A percentile compares a stretch with the other conserved stretches of the same genome.
These are phyloP conservation scores for Caenorhabditis wallacei DNA, from an alignment of 2,888 invertebrate species.

Conservation along the genomic window DNA sequence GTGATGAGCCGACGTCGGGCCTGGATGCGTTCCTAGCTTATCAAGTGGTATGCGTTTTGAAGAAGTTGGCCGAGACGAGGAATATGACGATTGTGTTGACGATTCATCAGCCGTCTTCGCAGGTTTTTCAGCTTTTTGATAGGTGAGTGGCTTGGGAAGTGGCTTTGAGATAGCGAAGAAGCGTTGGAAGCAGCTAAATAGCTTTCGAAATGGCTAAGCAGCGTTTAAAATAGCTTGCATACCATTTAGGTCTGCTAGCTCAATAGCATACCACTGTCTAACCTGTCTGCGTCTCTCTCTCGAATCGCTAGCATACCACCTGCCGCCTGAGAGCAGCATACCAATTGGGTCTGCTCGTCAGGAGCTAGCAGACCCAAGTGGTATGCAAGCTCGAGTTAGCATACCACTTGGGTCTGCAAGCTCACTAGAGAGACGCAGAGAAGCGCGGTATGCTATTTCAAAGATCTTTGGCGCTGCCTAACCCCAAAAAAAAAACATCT, in stretches of 20 bases:
- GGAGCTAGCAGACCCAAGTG: too few relatives aligned
- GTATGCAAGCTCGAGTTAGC: too few relatives aligned
- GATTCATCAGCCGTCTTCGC: slow-evolving; percentile 96
- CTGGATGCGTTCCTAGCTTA: slow-evolving; percentile 84
- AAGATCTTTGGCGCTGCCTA: neutral
- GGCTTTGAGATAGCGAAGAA: too few relatives aligned
- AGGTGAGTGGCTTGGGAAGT: slow-evolving; percentile 83
- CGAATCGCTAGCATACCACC: too few relatives aligned
- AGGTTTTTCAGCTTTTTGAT: slow-evolving; percentile 92
- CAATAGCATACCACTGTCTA: neutral
- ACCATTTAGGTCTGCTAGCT: neutral
- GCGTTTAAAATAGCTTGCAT: too few relatives aligned
- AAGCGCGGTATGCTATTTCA: neutral
- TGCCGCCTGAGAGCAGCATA: too few relatives aligned
- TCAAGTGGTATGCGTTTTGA: slow-evolving; percentile 81
- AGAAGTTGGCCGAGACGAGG: slow-evolving; percentile 84
- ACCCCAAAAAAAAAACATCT: neutral
- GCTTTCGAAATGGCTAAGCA: too few relatives aligned
- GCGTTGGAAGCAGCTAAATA: too few relatives aligned
- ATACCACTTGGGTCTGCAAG: too few relatives aligned
- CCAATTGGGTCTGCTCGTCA: too few relatives aligned
- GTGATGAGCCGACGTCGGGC: slow-evolving; percentile 86
- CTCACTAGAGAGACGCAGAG: too few relatives aligned
- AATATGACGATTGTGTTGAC: slow-evolving; percentile 95
- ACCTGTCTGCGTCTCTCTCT: too few relatives aligned